Conservation (phyloP, 2,797 vertebrate genomes). For the Lycodopsis pacificus region DNA sequence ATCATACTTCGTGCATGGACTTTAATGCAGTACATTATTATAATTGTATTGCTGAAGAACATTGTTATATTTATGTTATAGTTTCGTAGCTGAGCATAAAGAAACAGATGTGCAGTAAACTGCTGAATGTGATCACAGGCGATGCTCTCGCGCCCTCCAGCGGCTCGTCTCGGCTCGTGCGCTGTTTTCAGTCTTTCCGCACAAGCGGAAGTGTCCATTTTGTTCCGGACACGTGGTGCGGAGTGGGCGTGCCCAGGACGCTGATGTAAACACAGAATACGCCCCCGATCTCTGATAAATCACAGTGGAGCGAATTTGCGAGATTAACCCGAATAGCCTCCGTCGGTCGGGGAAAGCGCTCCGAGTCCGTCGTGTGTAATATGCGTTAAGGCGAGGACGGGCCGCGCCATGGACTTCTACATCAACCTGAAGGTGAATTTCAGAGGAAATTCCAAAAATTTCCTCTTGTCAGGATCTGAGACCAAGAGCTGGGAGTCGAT, state of each 20-base stretch:
- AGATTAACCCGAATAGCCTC: slow-evolving; percentile 46
- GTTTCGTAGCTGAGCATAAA: too few relatives aligned
- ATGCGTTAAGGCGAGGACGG: slow-evolving; percentile 46
- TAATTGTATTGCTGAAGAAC: too few relatives aligned
- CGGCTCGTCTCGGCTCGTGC: background rate
- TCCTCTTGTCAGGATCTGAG: slow-evolving; percentile 90
- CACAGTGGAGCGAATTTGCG: slow-evolving; percentile 36
- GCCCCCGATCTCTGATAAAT: slow-evolving; percentile 49
- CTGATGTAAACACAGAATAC: slow-evolving; percentile 83
- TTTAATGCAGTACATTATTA: too few relatives aligned
- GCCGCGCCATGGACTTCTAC: slow-evolving; percentile 87
- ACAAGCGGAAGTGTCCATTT: slow-evolving; percentile 1
- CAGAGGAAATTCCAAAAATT: slow-evolving; percentile 89
- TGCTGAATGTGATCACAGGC: too few relatives aligned
- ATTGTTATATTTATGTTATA: too few relatives aligned
- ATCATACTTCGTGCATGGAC: too few relatives aligned
- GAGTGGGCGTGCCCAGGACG: slow-evolving; percentile 68
- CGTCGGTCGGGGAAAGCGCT: slow-evolving; percentile 7
- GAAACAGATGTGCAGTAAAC: too few relatives aligned
- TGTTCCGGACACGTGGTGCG: slow-evolving; percentile 69
- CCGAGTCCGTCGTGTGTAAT: slow-evolving; percentile 39
- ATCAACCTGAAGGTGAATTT: slow-evolving; percentile 90
- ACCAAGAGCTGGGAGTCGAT: slow-evolving; percentile 93
- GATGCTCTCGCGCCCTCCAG: background rate
- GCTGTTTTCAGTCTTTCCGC: background rate